Conservation (phyloP, 2,113 vertebrate genomes). For the Aleadryas rufinucha region DNA sequence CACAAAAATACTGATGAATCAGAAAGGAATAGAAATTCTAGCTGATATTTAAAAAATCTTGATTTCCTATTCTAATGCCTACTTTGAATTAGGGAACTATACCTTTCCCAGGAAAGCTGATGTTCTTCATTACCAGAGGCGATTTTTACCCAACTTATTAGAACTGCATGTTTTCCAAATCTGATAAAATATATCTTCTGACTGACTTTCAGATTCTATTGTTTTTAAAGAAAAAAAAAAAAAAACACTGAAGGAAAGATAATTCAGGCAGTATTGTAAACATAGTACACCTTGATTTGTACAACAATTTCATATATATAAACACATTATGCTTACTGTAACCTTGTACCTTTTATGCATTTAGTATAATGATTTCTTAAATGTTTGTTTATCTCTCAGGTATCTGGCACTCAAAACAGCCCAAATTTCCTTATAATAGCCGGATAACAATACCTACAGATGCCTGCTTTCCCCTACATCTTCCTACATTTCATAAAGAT, state of each 20-base stretch:
- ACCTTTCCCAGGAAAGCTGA: not conserved
- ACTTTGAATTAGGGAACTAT: not conserved
- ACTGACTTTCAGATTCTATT: not conserved
- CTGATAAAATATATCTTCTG: not conserved
- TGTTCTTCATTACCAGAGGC: not conserved
- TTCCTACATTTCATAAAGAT: not conserved
- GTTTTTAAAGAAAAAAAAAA: not conserved
- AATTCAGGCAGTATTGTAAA: not conserved
- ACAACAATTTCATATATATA: not conserved
- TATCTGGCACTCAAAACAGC: not conserved
- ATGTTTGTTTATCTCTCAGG: not conserved
- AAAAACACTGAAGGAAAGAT: not conserved
- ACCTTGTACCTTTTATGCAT: not conserved
- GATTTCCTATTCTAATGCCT: not conserved
- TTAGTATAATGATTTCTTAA: not conserved
- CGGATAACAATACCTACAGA: not conserved
- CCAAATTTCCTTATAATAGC: not conserved
- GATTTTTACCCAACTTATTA: not conserved
- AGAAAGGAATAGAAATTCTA: not conserved
- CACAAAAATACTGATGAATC: not conserved
- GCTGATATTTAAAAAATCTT: not conserved
- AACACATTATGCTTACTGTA: not conserved
- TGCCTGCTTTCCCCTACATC: not conserved
- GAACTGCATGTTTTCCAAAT: not conserved
- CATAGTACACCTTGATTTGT: not conserved